Conservation (phyloP, 1,140 invertebrate genomes). For the Scaptomyza pallida region DNA sequence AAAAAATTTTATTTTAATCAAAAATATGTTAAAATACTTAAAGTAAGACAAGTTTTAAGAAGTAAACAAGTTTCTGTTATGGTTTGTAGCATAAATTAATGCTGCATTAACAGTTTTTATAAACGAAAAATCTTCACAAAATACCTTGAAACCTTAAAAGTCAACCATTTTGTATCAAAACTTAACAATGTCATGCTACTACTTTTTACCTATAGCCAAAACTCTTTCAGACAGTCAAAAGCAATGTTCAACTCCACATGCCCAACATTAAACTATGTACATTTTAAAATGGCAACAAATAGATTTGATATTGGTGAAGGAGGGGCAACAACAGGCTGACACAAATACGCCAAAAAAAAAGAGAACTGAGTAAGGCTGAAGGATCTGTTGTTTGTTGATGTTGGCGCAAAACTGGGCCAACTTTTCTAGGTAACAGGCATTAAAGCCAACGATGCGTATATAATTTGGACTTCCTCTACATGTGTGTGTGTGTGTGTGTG, state of each 20-base stretch:
- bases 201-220: too few species aligned
- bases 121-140: too few species aligned
- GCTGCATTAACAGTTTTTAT: too few species aligned
- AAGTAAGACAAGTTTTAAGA: too few species aligned
- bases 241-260: background rate
- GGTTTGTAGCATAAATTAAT: too few species aligned
- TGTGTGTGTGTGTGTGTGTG: slow-evolving; percentile 4
- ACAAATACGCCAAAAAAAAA: slow-evolving; percentile 40
- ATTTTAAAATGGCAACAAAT: slow-evolving; percentile 17
- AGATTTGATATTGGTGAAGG: slow-evolving; percentile 27
- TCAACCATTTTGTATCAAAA: too few species aligned
- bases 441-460: slow-evolving; percentile 43
- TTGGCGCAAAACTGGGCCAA: slow-evolving; percentile 36
- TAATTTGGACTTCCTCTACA: slow-evolving; percentile 40
- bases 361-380: slow-evolving; percentile 36
- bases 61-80: too few species aligned
- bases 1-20: too few species aligned
- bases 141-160: too few species aligned
- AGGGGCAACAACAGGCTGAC: slow-evolving; percentile 15
- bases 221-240: too few species aligned
- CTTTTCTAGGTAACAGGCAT: slow-evolving; percentile 46
- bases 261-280: background rate
- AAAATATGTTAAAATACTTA: too few species aligned
- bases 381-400: slow-evolving; percentile 11
- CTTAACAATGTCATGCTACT: too few species aligned